These are phyloP conservation scores for Sparus aurata DNA, from an alignment of 2,797 vertebrate species.

Conservation along the genomic window DNA sequence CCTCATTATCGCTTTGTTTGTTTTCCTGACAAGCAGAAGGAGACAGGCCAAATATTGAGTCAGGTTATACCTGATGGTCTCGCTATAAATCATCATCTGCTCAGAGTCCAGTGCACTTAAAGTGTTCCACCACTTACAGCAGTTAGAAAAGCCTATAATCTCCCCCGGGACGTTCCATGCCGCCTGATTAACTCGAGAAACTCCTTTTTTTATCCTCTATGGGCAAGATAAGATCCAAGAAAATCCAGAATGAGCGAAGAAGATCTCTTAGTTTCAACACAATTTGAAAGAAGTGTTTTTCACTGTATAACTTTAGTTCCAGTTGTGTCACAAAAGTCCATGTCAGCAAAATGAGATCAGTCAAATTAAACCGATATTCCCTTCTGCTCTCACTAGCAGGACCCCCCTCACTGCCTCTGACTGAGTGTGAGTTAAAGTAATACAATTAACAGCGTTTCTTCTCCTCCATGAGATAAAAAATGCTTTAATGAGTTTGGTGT, in stretches of 20 bases:
- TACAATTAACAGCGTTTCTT: constrained; percentile 25
- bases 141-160: constrained; percentile 39
- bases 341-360: constrained; percentile 36
- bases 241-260: background rate
- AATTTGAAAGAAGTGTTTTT: background rate
- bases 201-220: constrained; percentile 4
- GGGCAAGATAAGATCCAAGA: constrained; percentile 1
- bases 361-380: constrained; percentile 21
- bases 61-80: background rate
- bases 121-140: constrained; percentile 19
- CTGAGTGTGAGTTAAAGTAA: constrained; percentile 15
- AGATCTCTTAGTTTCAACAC: background rate
- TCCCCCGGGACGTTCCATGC: background rate
- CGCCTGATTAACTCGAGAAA: constrained; percentile 23
- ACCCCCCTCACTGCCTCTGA: background rate
- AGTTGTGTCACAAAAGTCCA: constrained; percentile 19
- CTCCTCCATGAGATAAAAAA: constrained; percentile 17
- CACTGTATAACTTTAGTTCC: background rate
- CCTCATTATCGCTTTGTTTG: constrained; percentile 15
- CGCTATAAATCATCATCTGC: constrained; percentile 20
- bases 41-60: constrained; percentile 6
- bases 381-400: constrained; percentile 19
- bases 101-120: constrained; percentile 19
- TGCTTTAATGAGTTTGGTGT: constrained; percentile 19
- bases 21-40: background rate